Evolutionary conservation across 1,140 invertebrate genomes (phyloP).

Genomic region (Megalonaias nervosa): DNA sequence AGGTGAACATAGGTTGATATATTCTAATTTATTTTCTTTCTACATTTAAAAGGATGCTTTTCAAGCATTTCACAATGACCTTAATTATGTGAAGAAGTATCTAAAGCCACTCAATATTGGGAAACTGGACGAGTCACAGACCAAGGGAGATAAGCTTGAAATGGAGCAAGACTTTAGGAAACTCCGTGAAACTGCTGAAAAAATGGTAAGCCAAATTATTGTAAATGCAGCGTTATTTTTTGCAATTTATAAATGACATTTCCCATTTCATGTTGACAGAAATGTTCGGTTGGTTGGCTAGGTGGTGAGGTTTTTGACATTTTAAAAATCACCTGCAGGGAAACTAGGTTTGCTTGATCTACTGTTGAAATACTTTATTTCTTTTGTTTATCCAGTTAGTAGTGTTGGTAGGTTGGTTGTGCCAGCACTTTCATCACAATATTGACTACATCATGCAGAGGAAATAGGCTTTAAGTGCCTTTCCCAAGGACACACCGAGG

Average conservation of each 20-base stretch:
- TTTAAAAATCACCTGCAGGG: background rate
- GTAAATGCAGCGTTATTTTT: no score
- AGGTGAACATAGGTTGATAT: background rate
- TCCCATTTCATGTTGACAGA: no score
- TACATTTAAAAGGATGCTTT: slow-evolving; percentile 65
- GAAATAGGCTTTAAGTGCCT: no score
- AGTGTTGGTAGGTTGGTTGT: no score
- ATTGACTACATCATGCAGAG: no score
- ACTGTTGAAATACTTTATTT: no score
- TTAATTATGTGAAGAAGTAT: slow-evolving; percentile 60
- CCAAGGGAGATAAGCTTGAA: slow-evolving; percentile 11
- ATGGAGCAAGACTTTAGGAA: slow-evolving; percentile 64
- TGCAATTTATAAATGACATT: no score
- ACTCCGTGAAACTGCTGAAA: slow-evolving; percentile 59
- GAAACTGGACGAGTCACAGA: slow-evolving; percentile 37
- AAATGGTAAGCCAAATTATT: slow-evolving; percentile 56
- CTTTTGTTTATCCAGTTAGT: no score
- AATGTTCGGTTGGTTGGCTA: background rate
- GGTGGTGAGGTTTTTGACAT: background rate
- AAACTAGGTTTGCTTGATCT: no score
- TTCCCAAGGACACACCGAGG: no score
- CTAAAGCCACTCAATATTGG: slow-evolving; percentile 65
- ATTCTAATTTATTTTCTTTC: background rate
- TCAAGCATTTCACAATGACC: slow-evolving; percentile 66
- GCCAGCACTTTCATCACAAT: no score